Evolutionary conservation across 2,888 invertebrate genomes (phyloP), one percentile per base, ranked within the genome.

Genomic region (Helleia helle): DNA sequence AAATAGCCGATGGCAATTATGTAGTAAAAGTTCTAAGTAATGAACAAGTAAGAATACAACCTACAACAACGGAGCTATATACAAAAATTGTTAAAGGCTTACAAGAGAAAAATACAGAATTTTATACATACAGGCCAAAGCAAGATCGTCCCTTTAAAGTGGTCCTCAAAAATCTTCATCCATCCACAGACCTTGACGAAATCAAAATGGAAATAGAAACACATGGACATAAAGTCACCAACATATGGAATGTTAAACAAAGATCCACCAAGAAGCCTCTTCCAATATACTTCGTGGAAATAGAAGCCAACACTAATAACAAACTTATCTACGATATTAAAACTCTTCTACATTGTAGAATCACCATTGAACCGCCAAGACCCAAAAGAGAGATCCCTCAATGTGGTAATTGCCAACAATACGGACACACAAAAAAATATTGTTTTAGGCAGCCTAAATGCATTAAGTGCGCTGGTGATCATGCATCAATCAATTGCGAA

Each of bases 331-430:
- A 44, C 18, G 36, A 45, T 13, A 11, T 50, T 8, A 47, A 43
- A 22, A 29, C 27, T 6, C 4, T 50, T 7, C 36, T 36, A 25
- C 24, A 25, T 8, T 25, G 36, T n/a, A 36, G 22, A 3, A 24
- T 36, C 36, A 4, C 2, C 1, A 28, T 53, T 13, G 52, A 56
- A 47, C 47, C 49, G 6, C 51, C 52, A 11, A 46, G 50, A 18
- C 52, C 51, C 24, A 50, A 49, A 38, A 41, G 43, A 18, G 47
- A 45, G 34, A 41, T 51, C 2, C 8, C 52, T 0, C 53, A 54
- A 38, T 55, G 51, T 27, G 49, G 51, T 28, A 38, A 46, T 38
- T 52, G 55, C 26, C 52, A 55, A 40, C 41, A 48, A 38, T 55
- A 49, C 28, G 52, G 52, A 2, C 54, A 52, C 24, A 38, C 49